These are phyloP conservation scores for Cantharis lateralis DNA, from an alignment of 2,888 invertebrate species.

Conservation along the genomic window DNA sequence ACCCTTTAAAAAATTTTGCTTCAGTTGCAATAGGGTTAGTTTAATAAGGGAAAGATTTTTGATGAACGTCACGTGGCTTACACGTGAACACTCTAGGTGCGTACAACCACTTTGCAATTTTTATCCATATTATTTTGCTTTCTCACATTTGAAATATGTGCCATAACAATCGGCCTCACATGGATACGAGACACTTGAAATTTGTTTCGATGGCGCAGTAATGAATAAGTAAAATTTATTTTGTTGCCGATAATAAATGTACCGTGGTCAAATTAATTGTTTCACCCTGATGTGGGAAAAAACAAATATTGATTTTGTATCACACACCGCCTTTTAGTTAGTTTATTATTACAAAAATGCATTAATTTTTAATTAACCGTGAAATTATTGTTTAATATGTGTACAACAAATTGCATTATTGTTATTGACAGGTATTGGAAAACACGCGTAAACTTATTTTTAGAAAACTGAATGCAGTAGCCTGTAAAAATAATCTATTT, in stretches of 20 bases:
- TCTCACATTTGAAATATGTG: constrained; percentile 19
- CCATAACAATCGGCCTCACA: background rate
- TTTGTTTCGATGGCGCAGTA: background rate
- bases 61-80: constrained; percentile 42
- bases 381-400: background rate
- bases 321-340: background rate
- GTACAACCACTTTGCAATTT: constrained; percentile 41
- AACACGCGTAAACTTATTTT: background rate
- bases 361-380: background rate
- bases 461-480: constrained; percentile 16
- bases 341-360: background rate
- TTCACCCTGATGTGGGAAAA: background rate
- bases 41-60: constrained; percentile 40
- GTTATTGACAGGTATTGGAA: background rate
- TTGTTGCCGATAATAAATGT: background rate
- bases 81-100: constrained; percentile 40
- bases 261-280: background rate
- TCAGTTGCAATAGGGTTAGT: constrained; percentile 32
- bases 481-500: constrained; percentile 22
- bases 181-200: constrained; percentile 7
- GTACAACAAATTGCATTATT: background rate
- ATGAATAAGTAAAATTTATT: background rate
- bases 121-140: constrained; percentile 36
- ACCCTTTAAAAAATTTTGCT: constrained; percentile 21
- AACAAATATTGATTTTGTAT: background rate